These are phyloP conservation scores for Spilogale gracilis DNA, from an alignment of 2,113 vertebrate genomes.

Conservation along the genomic window DNA sequence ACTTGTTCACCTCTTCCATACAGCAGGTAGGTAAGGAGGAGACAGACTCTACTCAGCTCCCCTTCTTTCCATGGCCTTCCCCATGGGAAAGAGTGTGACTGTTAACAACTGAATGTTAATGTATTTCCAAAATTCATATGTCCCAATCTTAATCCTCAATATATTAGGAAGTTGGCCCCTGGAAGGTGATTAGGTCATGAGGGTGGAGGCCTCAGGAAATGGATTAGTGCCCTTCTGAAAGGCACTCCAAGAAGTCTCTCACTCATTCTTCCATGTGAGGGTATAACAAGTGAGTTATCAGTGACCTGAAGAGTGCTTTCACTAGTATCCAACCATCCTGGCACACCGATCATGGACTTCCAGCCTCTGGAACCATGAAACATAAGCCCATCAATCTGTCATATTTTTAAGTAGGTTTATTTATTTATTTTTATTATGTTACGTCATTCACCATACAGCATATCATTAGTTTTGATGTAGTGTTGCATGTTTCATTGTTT, in stretches of 20 bases:
- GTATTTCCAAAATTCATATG: background rate
- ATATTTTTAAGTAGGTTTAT: background rate
- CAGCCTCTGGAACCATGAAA: background rate
- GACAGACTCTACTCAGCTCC: background rate
- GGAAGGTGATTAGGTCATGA: background rate
- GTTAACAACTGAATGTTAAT: background rate
- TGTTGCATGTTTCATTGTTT: too few relatives aligned
- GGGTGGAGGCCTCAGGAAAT: background rate
- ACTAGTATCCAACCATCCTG: too few relatives aligned
- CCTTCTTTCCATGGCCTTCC: background rate
- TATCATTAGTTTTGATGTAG: too few relatives aligned
- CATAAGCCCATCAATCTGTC: too few relatives aligned
- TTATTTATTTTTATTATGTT: too few relatives aligned
- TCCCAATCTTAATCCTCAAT: background rate
- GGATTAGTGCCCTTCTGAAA: background rate
- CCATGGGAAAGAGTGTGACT: accelerated
- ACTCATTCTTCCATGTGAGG: background rate
- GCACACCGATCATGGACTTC: background rate
- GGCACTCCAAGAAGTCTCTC: background rate
- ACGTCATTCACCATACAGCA: too few relatives aligned
- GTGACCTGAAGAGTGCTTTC: background rate
- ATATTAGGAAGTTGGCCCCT: background rate
- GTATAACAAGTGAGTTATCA: background rate
- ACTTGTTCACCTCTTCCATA: background rate
- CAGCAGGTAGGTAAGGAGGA: background rate